Evolutionary conservation across 2,888 invertebrate genomes (phyloP), one percentile per base, ranked within the genome.

Genomic region (Gastracanthus pulcherrimus): DNA sequence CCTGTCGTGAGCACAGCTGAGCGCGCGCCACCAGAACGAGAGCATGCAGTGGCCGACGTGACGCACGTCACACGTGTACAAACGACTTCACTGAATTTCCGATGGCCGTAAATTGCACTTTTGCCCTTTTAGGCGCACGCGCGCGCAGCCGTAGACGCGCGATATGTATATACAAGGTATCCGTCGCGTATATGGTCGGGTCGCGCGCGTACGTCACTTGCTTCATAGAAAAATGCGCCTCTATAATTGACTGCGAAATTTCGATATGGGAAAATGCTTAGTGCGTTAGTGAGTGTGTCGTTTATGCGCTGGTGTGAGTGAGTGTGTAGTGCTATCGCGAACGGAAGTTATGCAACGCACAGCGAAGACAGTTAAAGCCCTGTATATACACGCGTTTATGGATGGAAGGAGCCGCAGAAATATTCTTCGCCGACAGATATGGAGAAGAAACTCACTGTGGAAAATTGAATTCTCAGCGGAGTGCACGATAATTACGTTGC

Each of bases 61-160:
- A 45, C 36, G 31, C 67, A 19, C 13, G 55, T 48, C 71, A 64
- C 60, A 69, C 55, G 76, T 76, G 67, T 76, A 66, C 71, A 81
- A n/a, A 64, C 69, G 55, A 77, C 64, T 81, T 74, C 19, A 78
- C 82, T 81, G 69, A 71, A 38, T 75, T 80, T 80, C 72, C 66
- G 66, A 58, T 71, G 67, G 48, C 34, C 48, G 38, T 77, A 67
- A 77, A 82, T 78, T 78, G 64, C 34, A 34, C 64, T 55, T 76
- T 66, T 75, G 26, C 58, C 55, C 19, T 74, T 60, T 67, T 60
- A 38, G 6, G 29, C 29, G 38, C 31, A 19, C 71, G 58, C 3
- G 23, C 7, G 2, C 11, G 23, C 11, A n/a, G 23, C 41, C 41
- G 9, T 16, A 3, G 9, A 4, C 9, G 11, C 9, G 11, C 55